Evolutionary conservation across 1,140 invertebrate genomes (phyloP).

Genomic region (Calycopis cecrops): DNA sequence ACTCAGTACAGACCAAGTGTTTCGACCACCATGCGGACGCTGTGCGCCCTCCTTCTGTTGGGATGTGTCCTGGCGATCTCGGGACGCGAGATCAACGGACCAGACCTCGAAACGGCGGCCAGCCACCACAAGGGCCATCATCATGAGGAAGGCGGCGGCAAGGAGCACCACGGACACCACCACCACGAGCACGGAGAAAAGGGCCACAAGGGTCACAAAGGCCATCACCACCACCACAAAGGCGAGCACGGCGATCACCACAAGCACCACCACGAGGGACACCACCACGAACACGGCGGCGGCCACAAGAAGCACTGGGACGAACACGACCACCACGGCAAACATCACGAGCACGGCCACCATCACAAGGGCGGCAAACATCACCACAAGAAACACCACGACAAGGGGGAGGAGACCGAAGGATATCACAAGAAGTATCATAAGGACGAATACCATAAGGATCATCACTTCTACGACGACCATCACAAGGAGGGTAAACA

Average conservation of each 20-base stretch:
- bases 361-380: constrained; percentile 79
- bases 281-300: constrained; percentile 79
- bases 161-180: constrained; percentile 75
- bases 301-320: constrained; percentile 82
- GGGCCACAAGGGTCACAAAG: constrained; percentile 75
- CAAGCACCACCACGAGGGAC: constrained; percentile 80
- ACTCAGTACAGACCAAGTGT: constrained; percentile 52
- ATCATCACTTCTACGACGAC: constrained; percentile 82
- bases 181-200: constrained; percentile 76
- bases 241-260: constrained; percentile 81
- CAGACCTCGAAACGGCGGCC: constrained; percentile 67
- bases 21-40: constrained; percentile 57
- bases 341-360: constrained; percentile 81
- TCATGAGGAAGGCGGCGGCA: constrained; percentile 74
- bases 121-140: constrained; percentile 65
- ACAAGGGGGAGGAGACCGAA: constrained; percentile 79
- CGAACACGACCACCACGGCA: constrained; percentile 80
- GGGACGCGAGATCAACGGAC: constrained; percentile 51
- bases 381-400: constrained; percentile 77
- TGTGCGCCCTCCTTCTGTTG: constrained; percentile 50
- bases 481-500: constrained; percentile 79
- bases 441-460: constrained; percentile 83
- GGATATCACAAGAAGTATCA: constrained; percentile 82
- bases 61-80: constrained; percentile 45
- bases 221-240: constrained; percentile 79